Evolutionary conservation across 2,888 invertebrate genomes (phyloP), one percentile per base, ranked within the genome.

Genomic region (Hetaerina titia): DNA sequence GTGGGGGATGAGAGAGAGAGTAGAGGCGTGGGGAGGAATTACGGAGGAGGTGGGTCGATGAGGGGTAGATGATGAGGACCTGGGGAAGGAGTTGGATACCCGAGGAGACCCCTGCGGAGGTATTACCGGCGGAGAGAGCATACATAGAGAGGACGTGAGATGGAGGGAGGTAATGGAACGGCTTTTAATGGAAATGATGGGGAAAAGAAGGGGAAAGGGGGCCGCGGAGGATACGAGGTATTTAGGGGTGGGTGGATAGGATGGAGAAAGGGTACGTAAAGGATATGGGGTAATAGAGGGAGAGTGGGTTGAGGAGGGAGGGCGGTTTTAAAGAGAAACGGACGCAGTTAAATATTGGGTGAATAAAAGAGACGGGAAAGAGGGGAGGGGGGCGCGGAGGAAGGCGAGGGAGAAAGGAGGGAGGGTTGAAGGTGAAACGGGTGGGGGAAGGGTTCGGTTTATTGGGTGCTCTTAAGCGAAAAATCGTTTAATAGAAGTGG

Each of bases 161-260:
- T 31, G 81, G 81, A 31, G 22, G 88, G 89, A 89, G 92, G 69
- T 92, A 92, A 92, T 92, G 92, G 92, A 92, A 92, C 69, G 92
- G 92, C 92, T 92, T 92, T 92, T 92, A 92, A 92, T 92, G 92
- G 92, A 92, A 69, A 69, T n/a, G 92, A 22, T 69, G 22, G 63
- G 69, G 69, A 56, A 45, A 69, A 22, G 56, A 64, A 31, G 63
- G 90, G 19, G 90, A 9, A 90, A 60, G 63, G 92, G 7, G 81
- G 81, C 25, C 17, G 60, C 11, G 60, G 11, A 81, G 81, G 81
- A 81, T 81, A 13, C 81, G 81, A 81, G 25, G 74, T 13, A 56
- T 89, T 58, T 22, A 58, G 58, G 22, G 81, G 81, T n/a, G 31
- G 81, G 81, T n/a, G 31, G 60, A 22, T 69, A 92, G 15, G 92